Evolutionary conservation across 2,113 vertebrate genomes (phyloP).

Genomic region (Sphyrna mokarran): DNA sequence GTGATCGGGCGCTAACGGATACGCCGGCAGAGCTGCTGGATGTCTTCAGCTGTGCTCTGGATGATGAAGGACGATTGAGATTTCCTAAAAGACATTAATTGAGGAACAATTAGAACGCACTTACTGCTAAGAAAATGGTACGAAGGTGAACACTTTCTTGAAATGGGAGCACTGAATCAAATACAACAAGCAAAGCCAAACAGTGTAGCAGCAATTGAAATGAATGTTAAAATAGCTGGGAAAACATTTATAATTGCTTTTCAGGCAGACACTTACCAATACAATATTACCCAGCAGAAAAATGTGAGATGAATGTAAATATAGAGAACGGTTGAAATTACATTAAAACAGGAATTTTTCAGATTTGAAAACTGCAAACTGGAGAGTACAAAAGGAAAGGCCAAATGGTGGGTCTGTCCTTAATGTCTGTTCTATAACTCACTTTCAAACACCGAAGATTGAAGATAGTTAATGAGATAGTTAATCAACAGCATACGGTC

Average conservation of each 20-base stretch:
- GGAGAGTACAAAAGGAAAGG: background rate
- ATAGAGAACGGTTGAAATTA: background rate
- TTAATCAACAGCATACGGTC: background rate
- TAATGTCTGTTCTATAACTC: background rate
- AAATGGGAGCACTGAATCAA: background rate
- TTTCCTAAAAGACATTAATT: constrained; percentile 55
- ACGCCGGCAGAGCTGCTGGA: constrained; percentile 46
- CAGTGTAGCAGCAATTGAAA: background rate
- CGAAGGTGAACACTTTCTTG: background rate
- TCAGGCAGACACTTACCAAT: background rate
- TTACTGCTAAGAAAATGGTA: background rate
- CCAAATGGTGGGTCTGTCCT: background rate
- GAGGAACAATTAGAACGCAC: background rate
- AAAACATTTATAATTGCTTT: background rate
- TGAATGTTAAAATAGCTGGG: constrained; percentile 2
- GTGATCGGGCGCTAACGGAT: constrained; percentile 43
- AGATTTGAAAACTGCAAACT: background rate
- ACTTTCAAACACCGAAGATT: background rate
- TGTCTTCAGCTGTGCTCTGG: constrained; percentile 54
- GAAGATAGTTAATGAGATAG: background rate
- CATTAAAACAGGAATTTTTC: background rate
- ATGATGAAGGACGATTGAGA: constrained; percentile 56
- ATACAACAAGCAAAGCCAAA: background rate
- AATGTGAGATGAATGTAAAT: background rate
- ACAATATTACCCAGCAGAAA: background rate